Evolutionary conservation across 2,797 vertebrate species (phyloP).

Genomic region (Triplophysa yarkandensis): DNA sequence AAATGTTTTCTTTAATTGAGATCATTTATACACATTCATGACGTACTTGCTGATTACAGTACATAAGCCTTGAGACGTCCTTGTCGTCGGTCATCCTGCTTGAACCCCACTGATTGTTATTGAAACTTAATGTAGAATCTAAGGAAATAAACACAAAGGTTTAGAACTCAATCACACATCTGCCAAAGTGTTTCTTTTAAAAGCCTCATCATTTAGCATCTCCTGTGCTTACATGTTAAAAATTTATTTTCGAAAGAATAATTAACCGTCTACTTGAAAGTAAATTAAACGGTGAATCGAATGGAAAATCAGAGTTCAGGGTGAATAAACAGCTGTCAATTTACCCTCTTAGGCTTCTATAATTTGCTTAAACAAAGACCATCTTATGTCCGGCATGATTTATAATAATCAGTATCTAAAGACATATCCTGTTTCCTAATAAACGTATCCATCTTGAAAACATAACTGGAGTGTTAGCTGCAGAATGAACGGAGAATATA

Average conservation of each 20-base stretch:
- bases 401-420: background rate
- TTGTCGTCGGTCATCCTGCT: constrained; percentile 10
- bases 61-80: constrained; percentile 42
- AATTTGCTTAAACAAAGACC: background rate
- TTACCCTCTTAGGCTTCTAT: background rate
- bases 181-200: constrained; percentile 1
- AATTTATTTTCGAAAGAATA: background rate
- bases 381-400: background rate
- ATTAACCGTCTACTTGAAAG: background rate
- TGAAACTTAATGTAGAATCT: constrained; percentile 5
- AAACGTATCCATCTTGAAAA: background rate
- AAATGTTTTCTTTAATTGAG: constrained; percentile 40
- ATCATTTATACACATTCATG: constrained; percentile 26
- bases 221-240: background rate
- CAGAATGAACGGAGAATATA: background rate
- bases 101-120: constrained; percentile 22
- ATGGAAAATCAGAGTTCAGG: background rate
- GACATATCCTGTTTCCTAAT: background rate
- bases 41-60: constrained; percentile 43
- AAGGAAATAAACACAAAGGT: background rate
- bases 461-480: background rate
- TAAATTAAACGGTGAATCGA: constrained; percentile 1
- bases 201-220: background rate
- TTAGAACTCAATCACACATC: background rate
- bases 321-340: background rate